A percentile compares a stretch with the other conserved stretches of the same genome.
Evolutionary conservation across 2,113 vertebrate genomes (phyloP).

Genomic region (Psammodynastes pulverulentus): DNA sequence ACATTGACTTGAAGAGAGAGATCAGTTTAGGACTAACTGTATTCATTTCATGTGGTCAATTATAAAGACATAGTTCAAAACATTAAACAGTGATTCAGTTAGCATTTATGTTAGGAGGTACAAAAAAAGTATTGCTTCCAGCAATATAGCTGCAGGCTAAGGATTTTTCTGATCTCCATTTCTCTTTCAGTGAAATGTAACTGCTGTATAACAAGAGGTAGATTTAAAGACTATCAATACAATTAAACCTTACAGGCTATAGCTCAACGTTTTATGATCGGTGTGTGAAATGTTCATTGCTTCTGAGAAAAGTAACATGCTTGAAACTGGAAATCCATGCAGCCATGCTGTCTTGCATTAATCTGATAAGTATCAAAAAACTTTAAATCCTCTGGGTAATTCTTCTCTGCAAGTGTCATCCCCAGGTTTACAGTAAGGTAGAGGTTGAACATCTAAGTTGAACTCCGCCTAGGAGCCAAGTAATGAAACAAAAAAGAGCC

Average conservation of each 20-base stretch:
- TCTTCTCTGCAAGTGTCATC: not conserved
- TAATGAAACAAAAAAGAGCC: not conserved
- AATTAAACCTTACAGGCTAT: not conserved
- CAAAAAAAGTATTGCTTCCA: constrained; percentile 9
- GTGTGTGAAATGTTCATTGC: constrained; percentile 6
- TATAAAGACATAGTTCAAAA: constrained; percentile 25
- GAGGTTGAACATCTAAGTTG: not conserved
- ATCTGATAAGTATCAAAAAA: not conserved
- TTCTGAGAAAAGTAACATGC: not conserved
- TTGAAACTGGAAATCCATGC: not conserved
- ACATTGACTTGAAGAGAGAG: not conserved
- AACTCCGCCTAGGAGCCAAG: not conserved
- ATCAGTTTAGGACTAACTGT: not conserved
- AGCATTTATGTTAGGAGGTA: not conserved
- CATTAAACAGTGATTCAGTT: not conserved
- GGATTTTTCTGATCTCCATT: not conserved
- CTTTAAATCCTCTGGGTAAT: not conserved
- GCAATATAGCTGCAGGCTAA: constrained; percentile 20
- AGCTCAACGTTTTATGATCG: not conserved
- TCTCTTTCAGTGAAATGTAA: constrained; percentile 6
- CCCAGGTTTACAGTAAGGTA: not conserved
- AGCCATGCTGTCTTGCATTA: not conserved
- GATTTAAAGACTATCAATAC: constrained; percentile 11
- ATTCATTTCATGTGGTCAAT: constrained; percentile 8
- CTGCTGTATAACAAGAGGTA: not conserved